Evolutionary conservation across 1,140 invertebrate species (phyloP), one percentile per base, ranked within the genome.

Genomic region (Drosophila dunni): DNA sequence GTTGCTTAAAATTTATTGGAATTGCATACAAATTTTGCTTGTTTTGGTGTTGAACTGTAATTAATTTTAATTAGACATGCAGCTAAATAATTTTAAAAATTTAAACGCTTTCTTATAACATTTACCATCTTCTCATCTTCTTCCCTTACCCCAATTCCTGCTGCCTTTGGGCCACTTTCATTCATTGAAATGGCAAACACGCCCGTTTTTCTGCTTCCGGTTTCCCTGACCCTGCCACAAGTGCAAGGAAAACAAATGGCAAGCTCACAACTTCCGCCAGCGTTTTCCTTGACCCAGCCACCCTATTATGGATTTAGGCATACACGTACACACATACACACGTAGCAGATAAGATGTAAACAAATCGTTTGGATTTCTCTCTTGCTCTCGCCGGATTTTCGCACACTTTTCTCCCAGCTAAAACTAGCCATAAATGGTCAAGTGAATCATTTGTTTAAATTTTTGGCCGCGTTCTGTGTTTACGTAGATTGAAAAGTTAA

Each of bases 401-500:
- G 24, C 24, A 29, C 24, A 29, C 24, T 29, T 29, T 24, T 46
- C 45, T 53, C 38, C 4, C 24, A 29, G 44, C 51, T 17, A 72
- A 81, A 72, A 66, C 73, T 79, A 66, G 68, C 83, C 83, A 88
- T 83, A 88, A 88, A 88, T 88, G 83, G 83, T 89, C 73, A 88
- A 89, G 84, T 89, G 83, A 88, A 89, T 88, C 83, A 88, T 78
- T 84, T 88, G 80, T 89, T 88, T 89, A 80, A 79, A 63, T 68
- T 71, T 83, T 69, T 65, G 78, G 75, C 70, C 57, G 69, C 63
- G 45, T 75, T 45, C 74, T 75, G 50, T 62, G 76, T 86, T 86
- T 86, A 83, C 82, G 83, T 77, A 86, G 69, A 77, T 88, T 54
- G 57, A 66, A 66, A 65, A 71, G 65, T 81, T 86, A 88, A 86